These are phyloP conservation scores for Zaprionus taronus DNA, from an alignment of 1,140 invertebrate species.

Conservation along the genomic window DNA sequence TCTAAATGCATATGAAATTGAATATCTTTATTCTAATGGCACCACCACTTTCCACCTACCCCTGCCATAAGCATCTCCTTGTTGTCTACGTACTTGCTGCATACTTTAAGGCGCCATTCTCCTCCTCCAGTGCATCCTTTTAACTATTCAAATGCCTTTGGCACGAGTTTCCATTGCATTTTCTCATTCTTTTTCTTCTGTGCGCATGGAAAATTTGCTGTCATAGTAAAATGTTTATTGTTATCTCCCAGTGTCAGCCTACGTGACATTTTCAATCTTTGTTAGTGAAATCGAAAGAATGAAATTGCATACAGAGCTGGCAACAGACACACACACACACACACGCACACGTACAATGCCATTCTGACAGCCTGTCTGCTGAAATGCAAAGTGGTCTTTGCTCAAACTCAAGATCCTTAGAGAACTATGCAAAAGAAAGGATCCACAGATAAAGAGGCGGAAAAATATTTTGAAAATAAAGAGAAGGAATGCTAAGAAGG, in stretches of 20 bases:
- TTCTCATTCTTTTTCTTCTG: slow-evolving; percentile 7
- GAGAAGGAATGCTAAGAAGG: neutral
- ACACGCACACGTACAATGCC: neutral
- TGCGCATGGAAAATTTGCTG: slow-evolving; percentile 38
- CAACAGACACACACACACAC: neutral
- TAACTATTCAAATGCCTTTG: slow-evolving; percentile 43
- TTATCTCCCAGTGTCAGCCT: slow-evolving; percentile 47
- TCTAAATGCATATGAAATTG: slow-evolving; percentile 57
- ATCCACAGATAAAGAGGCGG: neutral
- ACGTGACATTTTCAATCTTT: slow-evolving; percentile 55
- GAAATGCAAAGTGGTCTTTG: neutral
- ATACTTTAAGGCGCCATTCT: slow-evolving; percentile 41
- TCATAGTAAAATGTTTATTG: slow-evolving; percentile 53
- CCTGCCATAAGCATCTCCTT: slow-evolving; percentile 45
- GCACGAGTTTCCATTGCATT: slow-evolving; percentile 5
- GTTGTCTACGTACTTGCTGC: slow-evolving; percentile 17
- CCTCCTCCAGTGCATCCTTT: neutral
- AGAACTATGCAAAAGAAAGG: neutral
- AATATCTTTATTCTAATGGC: slow-evolving; percentile 47
- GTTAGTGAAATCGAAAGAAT: slow-evolving; percentile 33
- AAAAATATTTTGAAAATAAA: neutral
- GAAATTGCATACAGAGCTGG: neutral
- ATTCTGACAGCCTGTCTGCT: neutral
- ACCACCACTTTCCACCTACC: neutral
- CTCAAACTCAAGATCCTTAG: slow-evolving; percentile 4